Evolutionary conservation across 2,888 invertebrate genomes (phyloP).

Genomic region (Cetonia aurata): DNA sequence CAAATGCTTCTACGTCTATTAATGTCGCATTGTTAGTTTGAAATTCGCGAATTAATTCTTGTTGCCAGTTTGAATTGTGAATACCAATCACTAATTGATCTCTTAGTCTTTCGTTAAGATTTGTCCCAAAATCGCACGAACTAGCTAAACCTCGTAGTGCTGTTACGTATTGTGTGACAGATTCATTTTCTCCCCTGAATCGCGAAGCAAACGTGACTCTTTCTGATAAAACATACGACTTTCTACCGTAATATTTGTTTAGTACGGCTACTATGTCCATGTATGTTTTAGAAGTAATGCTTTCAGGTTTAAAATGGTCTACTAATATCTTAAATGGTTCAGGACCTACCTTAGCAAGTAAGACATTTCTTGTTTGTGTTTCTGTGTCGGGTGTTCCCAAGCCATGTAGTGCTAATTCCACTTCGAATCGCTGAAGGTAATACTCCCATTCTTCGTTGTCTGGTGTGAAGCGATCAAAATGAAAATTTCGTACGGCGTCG

Average conservation of each 20-base stretch:
- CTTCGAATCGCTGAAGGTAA: not conserved
- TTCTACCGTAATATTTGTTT: constrained; percentile 20
- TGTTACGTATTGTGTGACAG: constrained; percentile 44
- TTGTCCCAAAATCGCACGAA: constrained; percentile 36
- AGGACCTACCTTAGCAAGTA: too few species aligned
- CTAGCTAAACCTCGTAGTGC: constrained; percentile 38
- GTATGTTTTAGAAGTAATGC: constrained; percentile 1
- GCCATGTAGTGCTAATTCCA: constrained; percentile 2
- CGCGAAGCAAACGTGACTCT: constrained; percentile 32
- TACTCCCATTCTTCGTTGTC: constrained; percentile 9
- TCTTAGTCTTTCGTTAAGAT: constrained; percentile 44
- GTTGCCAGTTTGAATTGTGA: constrained; percentile 44
- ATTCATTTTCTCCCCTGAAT: constrained; percentile 37
- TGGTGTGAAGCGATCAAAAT: not conserved
- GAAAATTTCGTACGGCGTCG: not conserved
- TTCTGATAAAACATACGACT: constrained; percentile 43
- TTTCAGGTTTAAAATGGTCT: constrained; percentile 11
- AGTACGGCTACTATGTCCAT: not conserved
- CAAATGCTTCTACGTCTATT: too few species aligned
- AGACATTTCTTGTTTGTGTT: not conserved
- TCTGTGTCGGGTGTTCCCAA: constrained; percentile 5
- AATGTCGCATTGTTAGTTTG: constrained; percentile 34
- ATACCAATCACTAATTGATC: constrained; percentile 46
- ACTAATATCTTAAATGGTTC: not conserved
- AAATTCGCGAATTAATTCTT: constrained; percentile 43